Conservation (phyloP, 2,113 vertebrate species). For the Gobiocypris rarus region DNA sequence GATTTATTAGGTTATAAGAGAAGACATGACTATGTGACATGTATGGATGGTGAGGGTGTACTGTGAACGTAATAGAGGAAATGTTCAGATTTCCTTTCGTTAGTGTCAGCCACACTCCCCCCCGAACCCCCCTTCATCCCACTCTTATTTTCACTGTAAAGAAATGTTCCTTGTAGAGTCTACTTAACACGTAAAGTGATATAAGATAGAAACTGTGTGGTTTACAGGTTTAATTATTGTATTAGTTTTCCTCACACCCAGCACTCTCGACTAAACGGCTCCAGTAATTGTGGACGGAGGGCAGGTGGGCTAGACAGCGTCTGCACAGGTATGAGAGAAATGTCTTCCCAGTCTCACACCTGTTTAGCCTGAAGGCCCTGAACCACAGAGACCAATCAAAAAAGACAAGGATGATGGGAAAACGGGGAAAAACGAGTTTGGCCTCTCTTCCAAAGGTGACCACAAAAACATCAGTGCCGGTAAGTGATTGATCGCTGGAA, state of each 20-base stretch:
- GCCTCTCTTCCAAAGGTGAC: slow-evolving; percentile 55
- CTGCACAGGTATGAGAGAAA: slow-evolving; percentile 69
- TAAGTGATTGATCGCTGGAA: slow-evolving; percentile 52
- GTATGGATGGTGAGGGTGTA: slow-evolving; percentile 71
- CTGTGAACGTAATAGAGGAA: slow-evolving; percentile 49
- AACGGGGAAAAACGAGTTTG: slow-evolving; percentile 51
- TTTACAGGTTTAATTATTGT: slow-evolving; percentile 62
- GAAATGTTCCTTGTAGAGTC: slow-evolving; percentile 37
- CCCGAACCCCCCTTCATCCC: neutral
- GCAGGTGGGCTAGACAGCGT: slow-evolving; percentile 55
- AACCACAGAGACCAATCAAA: slow-evolving; percentile 51
- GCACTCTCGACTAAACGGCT: slow-evolving; percentile 62
- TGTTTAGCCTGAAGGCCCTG: slow-evolving; percentile 68
- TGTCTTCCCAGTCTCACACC: slow-evolving; percentile 69
- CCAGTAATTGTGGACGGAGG: slow-evolving; percentile 41
- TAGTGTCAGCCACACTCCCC: neutral
- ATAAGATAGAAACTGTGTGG: slow-evolving; percentile 48
- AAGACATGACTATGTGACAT: slow-evolving; percentile 66
- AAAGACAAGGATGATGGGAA: slow-evolving; percentile 49
- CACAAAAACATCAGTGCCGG: slow-evolving; percentile 43
- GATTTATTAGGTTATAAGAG: slow-evolving; percentile 80
- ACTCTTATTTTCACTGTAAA: slow-evolving; percentile 48
- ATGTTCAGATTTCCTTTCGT: slow-evolving; percentile 9
- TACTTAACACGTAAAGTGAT: slow-evolving; percentile 57
- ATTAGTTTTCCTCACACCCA: slow-evolving; percentile 62